Conservation (phyloP, 2,113 vertebrate species). For the Salminus brasiliensis region DNA sequence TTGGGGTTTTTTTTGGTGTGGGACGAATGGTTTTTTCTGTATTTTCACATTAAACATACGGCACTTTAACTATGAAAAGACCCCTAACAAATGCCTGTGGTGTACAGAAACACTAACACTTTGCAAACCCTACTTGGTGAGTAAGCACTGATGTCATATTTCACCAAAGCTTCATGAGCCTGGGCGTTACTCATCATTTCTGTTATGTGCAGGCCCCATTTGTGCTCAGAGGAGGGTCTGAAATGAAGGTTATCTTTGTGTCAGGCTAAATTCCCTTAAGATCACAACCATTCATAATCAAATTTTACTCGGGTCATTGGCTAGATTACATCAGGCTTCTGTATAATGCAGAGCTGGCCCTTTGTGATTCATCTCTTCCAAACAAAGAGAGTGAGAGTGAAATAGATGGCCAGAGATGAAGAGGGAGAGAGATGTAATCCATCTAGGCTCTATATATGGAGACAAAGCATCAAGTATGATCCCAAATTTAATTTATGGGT, state of each 20-base stretch:
- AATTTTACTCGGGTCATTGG: constrained; percentile 24
- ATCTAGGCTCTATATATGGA: constrained; percentile 15
- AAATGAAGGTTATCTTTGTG: constrained; percentile 26
- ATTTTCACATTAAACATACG: too few species aligned
- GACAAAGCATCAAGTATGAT: constrained; percentile 22
- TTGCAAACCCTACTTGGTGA: neutral
- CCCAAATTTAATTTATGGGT: constrained; percentile 20
- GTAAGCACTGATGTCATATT: too few species aligned
- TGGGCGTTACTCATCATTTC: neutral
- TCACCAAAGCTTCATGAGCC: constrained; percentile 15
- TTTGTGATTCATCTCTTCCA: constrained; percentile 17
- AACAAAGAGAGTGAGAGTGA: constrained; percentile 11
- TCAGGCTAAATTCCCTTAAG: constrained; percentile 30
- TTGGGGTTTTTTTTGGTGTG: too few species aligned
- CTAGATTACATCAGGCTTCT: constrained; percentile 46
- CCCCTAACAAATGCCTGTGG: too few species aligned
- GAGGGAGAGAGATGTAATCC: constrained; percentile 25
- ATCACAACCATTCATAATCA: constrained; percentile 47
- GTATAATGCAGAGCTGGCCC: neutral
- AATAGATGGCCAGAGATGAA: constrained; percentile 7
- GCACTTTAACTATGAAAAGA: too few species aligned
- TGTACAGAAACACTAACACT: too few species aligned
- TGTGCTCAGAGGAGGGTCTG: neutral
- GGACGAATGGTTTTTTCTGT: too few species aligned
- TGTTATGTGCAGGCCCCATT: neutral